Evolutionary conservation across 2,113 vertebrate species (phyloP).

Genomic region (Prionailurus viverrinus): DNA sequence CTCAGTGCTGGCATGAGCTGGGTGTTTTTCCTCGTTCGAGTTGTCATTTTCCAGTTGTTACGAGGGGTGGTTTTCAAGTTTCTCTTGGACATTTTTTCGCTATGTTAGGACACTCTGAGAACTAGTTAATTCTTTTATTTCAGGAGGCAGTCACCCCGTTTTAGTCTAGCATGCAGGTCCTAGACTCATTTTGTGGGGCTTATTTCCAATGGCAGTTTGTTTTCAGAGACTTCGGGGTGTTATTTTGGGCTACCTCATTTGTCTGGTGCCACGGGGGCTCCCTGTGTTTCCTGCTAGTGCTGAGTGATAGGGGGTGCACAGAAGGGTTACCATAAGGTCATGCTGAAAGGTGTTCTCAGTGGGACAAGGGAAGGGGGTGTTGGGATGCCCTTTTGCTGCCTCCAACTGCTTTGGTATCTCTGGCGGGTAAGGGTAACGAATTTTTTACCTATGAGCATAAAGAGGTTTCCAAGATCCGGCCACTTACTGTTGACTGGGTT

Average conservation of each 20-base stretch:
- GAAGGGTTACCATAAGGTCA: not conserved
- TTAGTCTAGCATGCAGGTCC: not conserved
- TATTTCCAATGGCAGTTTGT: constrained; percentile 26
- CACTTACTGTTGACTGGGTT: not conserved
- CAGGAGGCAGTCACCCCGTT: not conserved
- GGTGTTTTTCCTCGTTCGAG: constrained; percentile 41
- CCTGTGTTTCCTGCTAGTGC: not conserved
- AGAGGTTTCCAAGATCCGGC: not conserved
- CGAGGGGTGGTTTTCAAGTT: constrained; percentile 40
- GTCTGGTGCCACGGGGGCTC: not conserved
- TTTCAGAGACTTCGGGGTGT: not conserved
- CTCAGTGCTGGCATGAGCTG: constrained; percentile 32
- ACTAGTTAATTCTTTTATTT: constrained; percentile 26
- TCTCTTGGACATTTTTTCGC: constrained; percentile 41
- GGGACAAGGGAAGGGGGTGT: no score
- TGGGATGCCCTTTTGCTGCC: not conserved
- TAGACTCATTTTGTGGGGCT: constrained; percentile 51
- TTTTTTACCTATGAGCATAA: not conserved
- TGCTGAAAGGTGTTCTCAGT: not conserved
- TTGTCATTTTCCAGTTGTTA: constrained; percentile 63
- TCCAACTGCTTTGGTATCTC: not conserved
- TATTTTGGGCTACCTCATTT: not conserved
- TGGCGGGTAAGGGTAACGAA: not conserved
- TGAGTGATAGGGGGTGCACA: not conserved
- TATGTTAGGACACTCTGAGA: constrained; percentile 29